Evolutionary conservation across 2,888 invertebrate genomes (phyloP).

Genomic region (Ceriagrion tenellum): DNA sequence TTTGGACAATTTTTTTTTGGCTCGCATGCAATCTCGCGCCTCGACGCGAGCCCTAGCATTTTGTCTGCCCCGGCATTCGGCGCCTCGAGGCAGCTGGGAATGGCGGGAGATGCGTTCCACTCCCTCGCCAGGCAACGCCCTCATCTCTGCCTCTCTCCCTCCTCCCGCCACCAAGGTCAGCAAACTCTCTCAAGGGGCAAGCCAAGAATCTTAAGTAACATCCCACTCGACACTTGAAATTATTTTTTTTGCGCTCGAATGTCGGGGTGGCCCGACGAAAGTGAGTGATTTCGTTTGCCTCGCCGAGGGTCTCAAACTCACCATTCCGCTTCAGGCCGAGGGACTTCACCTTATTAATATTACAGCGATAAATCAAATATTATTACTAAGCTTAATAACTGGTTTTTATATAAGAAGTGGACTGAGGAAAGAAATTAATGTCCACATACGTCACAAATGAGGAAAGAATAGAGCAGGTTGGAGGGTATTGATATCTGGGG

Average conservation of each 20-base stretch:
- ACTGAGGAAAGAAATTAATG: too few species aligned
- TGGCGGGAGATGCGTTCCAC: background rate
- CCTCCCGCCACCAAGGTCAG: background rate
- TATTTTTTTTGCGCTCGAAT: background rate
- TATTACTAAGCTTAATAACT: too few species aligned
- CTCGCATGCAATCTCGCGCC: background rate
- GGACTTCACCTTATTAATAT: too few species aligned
- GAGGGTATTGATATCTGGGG: too few species aligned
- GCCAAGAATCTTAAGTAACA: background rate
- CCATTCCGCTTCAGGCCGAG: background rate
- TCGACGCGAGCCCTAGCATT: background rate
- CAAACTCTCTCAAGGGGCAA: background rate
- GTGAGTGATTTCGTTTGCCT: background rate
- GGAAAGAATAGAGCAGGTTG: too few species aligned
- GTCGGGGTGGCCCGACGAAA: background rate
- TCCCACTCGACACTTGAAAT: background rate
- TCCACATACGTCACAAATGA: too few species aligned
- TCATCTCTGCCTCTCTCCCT: background rate
- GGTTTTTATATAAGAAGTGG: too few species aligned
- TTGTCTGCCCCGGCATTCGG: background rate
- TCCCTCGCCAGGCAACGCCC: background rate
- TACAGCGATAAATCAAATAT: too few species aligned
- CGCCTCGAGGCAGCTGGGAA: background rate
- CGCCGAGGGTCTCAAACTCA: background rate
- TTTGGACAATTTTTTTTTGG: background rate